phyloP scores from a whole-genome alignment of 2,797 vertebrate genomes.

The Tapera naevia region DNA sequence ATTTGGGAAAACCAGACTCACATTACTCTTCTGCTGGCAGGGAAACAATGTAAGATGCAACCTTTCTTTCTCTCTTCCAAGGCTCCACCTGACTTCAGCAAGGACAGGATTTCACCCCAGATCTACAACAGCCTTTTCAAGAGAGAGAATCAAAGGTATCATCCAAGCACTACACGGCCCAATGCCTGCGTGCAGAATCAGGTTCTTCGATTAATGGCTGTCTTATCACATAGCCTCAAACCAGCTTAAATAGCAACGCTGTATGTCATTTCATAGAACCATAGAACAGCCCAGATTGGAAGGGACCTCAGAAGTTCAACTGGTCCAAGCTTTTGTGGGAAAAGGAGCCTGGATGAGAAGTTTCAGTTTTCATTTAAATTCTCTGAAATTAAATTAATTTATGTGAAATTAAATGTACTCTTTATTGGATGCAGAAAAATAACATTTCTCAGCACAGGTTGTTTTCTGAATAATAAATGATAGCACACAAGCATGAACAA shows the following conservation, averaged over 20 bases:
- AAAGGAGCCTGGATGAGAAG: not conserved
- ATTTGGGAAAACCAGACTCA: accelerated
- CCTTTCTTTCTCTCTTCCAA: not conserved
- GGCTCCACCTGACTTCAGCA: not conserved
- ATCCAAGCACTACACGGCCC: accelerated
- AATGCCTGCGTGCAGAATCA: too few species aligned
- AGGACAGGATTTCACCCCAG: not conserved
- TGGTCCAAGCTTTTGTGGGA: too few species aligned
- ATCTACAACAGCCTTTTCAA: accelerated
- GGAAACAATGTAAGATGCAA: not conserved
- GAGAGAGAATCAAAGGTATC: accelerated
- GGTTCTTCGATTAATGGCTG: too few species aligned
- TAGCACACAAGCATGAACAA: not conserved
- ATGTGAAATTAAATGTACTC: too few species aligned
- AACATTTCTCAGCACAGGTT: not conserved
- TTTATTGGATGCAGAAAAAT: not conserved
- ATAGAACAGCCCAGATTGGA: not conserved
- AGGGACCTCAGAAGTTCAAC: accelerated
- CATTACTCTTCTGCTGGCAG: not conserved
- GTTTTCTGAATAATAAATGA: not conserved
- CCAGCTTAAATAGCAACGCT: too few species aligned
- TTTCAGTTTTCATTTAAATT: not conserved
- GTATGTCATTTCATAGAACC: not conserved
- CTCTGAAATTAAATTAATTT: not conserved
- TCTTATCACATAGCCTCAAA: not conserved